Evolutionary conservation across 2,797 vertebrate species (phyloP), one percentile per base, ranked within the genome.

Genomic region (Scleropages formosus): DNA sequence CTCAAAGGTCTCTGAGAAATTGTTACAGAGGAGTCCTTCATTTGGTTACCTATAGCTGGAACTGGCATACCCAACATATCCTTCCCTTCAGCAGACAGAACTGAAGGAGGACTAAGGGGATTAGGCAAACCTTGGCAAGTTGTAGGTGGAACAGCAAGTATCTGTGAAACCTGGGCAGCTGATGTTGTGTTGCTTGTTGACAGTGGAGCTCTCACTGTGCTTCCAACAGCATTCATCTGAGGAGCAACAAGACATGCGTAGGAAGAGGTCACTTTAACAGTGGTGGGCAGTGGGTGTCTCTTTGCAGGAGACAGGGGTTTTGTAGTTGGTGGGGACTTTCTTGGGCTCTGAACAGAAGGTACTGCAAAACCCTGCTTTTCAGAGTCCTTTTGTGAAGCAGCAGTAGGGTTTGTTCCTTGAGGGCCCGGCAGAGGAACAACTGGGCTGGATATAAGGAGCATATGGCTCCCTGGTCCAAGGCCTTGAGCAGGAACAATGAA

Each of bases 401-500:
- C 13, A 82, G 80, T 77, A 80, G 82, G 1, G 69, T 84, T 84
- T 62, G 79, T 20, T 80, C 83, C 82, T 75, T 84, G 90, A 83
- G 82, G 75, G 62, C 78, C 16, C 62, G 84, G 78, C 85, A 89
- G 73, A 77, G 62, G 79, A 59, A 76, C n/a, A 75, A 81, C 75
- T 71, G 89, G 85, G 82, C 84, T 90, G 63, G 96, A 94, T 77
- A 98, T 92, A 75, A 98, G 88, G 60, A 99, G 90, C 82, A 98
- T 90, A 39, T 99, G 98, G 83, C 92, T 98, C 77, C 98, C 98
- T 85, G 91, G 92, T 80, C 90, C 93, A 85, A 99, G 93, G 84
- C 97, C 98, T 89, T 96, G 96, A 46, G 95, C 88, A 75, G 98
- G 96, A 83, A 98, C 96, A 82, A 97, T 89, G 88, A 98, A 96